phyloP scores from a whole-genome alignment of 1,140 invertebrate species.

The Brachionus koreanus region DNA sequence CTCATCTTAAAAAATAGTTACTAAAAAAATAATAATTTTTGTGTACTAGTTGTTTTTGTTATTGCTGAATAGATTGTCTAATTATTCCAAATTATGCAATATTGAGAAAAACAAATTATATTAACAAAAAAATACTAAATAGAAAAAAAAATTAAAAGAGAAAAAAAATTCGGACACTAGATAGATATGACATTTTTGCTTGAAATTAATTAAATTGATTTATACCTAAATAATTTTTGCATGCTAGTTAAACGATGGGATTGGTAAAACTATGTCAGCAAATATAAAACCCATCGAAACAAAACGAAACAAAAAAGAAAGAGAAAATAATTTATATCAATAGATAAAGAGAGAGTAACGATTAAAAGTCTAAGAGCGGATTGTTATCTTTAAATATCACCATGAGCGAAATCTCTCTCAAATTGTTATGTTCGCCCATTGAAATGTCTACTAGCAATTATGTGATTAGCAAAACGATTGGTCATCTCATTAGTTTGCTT shows the following conservation, averaged over 20 bases:
- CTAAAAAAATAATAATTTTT: too few species aligned
- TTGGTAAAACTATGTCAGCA: background rate
- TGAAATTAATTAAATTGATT: background rate
- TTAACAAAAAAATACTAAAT: background rate
- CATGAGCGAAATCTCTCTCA: background rate
- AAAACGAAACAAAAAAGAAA: background rate
- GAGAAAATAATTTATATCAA: background rate
- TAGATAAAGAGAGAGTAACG: background rate
- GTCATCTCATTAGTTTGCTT: background rate
- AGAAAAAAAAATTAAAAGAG: background rate
- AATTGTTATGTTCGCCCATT: background rate
- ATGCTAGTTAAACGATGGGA: background rate
- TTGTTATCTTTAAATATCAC: background rate
- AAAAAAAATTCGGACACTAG: background rate
- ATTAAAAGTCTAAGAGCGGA: conserved; percentile 5
- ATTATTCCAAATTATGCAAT: background rate
- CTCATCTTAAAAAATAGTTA: too few species aligned
- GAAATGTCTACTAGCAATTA: background rate
- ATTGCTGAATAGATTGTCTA: too few species aligned
- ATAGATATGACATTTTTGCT: background rate
- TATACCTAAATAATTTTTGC: background rate
- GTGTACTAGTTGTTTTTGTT: too few species aligned
- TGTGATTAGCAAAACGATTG: background rate
- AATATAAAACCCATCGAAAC: background rate
- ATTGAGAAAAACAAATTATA: background rate